phyloP scores from a whole-genome alignment of 2,113 vertebrate species.

The Chaenogobius annularis region DNA sequence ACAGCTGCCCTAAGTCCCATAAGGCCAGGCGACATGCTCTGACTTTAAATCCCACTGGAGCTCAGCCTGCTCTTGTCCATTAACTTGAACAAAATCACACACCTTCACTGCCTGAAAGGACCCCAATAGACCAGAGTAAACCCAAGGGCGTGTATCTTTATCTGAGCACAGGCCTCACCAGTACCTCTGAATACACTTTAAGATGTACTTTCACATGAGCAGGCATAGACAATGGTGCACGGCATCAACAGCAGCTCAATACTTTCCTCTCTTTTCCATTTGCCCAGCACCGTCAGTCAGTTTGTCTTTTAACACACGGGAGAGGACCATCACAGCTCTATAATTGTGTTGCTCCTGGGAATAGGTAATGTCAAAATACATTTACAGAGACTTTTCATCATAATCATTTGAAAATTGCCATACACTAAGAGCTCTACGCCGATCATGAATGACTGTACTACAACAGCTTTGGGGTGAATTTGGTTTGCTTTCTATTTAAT shows the following conservation, averaged over 20 bases:
- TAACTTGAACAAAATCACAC: constrained; percentile 37
- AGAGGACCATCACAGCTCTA: constrained; percentile 32
- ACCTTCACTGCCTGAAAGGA: constrained; percentile 35
- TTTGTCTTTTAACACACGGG: constrained; percentile 64
- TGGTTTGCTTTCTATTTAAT: background rate
- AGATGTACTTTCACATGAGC: constrained; percentile 7
- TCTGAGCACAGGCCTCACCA: constrained; percentile 36
- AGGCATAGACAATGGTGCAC: background rate
- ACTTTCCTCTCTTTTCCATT: constrained; percentile 67
- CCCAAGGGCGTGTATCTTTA: constrained; percentile 28
- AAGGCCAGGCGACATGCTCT: constrained; percentile 27
- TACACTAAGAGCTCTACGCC: background rate
- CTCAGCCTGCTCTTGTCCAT: constrained; percentile 43
- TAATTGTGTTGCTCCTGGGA: constrained; percentile 26
- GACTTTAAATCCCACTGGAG: constrained; percentile 32
- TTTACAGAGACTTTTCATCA: background rate
- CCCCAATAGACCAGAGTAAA: constrained; percentile 46
- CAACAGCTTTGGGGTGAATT: too few species aligned
- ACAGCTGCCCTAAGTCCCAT: constrained; percentile 53
- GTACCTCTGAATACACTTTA: constrained; percentile 15
- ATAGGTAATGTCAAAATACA: constrained; percentile 4
- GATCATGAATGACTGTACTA: too few species aligned
- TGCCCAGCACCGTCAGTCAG: constrained; percentile 9
- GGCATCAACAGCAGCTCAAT: constrained; percentile 57
- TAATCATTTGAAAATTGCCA: too few species aligned